phyloP scores from a whole-genome alignment of 2,113 vertebrate genomes.

The Stigmatopora argus region DNA sequence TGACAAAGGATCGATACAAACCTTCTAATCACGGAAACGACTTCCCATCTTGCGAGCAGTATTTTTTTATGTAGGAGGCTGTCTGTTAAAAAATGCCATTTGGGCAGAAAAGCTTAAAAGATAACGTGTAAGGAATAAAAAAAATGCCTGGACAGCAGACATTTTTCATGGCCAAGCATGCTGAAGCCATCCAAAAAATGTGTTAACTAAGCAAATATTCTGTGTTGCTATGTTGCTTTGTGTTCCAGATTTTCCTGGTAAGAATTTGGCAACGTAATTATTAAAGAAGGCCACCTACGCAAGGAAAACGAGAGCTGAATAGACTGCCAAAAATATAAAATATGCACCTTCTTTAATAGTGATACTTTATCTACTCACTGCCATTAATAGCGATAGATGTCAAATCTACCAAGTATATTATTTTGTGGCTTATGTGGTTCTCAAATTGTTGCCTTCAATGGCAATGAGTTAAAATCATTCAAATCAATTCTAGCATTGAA shows the following conservation, averaged over 20 bases:
- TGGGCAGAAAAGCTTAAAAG: slow-evolving; percentile 7
- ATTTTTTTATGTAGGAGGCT: slow-evolving; percentile 19
- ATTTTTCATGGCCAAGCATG: slow-evolving; percentile 27
- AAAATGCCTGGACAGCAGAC: slow-evolving; percentile 18
- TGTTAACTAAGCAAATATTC: background rate
- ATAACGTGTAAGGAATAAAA: background rate
- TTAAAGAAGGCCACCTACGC: slow-evolving; percentile 7
- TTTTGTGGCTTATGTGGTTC: too few relatives aligned
- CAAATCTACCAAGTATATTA: too few relatives aligned
- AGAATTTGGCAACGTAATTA: slow-evolving; percentile 28
- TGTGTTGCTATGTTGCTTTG: slow-evolving; percentile 35
- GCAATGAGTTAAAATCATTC: too few relatives aligned
- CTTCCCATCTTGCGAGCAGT: slow-evolving; percentile 23
- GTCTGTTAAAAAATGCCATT: slow-evolving; percentile 14
- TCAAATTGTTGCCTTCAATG: too few relatives aligned
- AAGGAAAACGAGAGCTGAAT: background rate
- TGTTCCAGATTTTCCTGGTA: slow-evolving; percentile 22
- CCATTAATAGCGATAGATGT: too few relatives aligned
- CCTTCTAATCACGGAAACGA: slow-evolving; percentile 34
- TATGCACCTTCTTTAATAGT: background rate
- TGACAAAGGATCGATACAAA: slow-evolving; percentile 61
- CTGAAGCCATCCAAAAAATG: slow-evolving; percentile 24
- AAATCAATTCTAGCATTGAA: too few relatives aligned
- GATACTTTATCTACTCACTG: background rate
- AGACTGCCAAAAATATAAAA: background rate